phyloP scores from a whole-genome alignment of 2,113 vertebrate species.

The Python bivittatus region DNA sequence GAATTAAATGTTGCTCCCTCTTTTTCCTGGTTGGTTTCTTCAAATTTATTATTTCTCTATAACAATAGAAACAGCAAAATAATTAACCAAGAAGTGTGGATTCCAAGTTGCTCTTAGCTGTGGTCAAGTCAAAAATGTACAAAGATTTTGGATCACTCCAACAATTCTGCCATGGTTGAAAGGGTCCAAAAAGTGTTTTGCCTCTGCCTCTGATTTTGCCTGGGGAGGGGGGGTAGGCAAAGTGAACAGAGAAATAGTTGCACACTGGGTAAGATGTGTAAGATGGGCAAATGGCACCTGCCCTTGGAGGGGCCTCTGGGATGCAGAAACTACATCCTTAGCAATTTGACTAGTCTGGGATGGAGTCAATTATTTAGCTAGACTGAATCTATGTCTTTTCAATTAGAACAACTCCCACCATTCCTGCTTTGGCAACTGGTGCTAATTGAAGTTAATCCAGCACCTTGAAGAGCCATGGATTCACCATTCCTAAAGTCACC shows the following conservation, averaged over 20 bases:
- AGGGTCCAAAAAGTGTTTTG: not conserved
- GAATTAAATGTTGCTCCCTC: conserved; percentile 89
- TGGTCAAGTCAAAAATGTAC: not conserved
- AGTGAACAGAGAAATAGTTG: not conserved
- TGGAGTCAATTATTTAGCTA: not conserved
- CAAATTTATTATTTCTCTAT: conserved; percentile 32
- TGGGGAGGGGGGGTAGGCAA: not conserved
- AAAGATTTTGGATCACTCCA: not conserved
- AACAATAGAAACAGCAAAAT: not conserved
- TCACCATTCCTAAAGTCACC: not conserved
- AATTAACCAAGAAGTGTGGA: not conserved
- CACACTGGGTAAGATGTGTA: not conserved
- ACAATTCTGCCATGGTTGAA: not conserved
- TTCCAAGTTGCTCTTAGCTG: not conserved
- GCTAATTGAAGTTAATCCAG: not conserved
- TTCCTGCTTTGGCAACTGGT: not conserved
- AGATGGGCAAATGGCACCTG: not conserved
- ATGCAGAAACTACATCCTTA: not conserved
- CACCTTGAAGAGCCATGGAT: not conserved
- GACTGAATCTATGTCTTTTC: not conserved
- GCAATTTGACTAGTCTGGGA: not conserved
- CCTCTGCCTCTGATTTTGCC: not conserved
- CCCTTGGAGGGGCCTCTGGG: not conserved
- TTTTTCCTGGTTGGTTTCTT: conserved; percentile 59
- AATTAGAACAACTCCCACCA: not conserved